Evolutionary conservation across 1,140 invertebrate genomes (phyloP).

Genomic region (Lerema accius): DNA sequence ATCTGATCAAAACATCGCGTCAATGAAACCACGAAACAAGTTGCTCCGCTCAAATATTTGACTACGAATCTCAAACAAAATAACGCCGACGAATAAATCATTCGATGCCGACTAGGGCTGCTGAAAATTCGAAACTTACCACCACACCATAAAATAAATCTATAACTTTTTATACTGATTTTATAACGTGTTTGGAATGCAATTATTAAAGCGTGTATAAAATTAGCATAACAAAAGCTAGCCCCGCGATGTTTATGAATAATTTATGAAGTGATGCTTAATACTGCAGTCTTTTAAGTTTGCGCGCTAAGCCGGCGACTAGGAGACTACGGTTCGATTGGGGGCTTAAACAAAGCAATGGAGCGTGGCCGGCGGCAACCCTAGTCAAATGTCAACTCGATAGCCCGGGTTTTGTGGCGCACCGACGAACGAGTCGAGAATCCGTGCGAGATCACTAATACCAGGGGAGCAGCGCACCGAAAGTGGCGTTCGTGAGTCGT

Average conservation of each 20-base stretch:
- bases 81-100: slow-evolving; percentile 41
- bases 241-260: slow-evolving; percentile 52
- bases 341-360: slow-evolving; percentile 30
- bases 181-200: slow-evolving; percentile 62
- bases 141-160: slow-evolving; percentile 44
- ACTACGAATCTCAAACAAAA: slow-evolving; percentile 42
- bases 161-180: slow-evolving; percentile 49
- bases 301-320: slow-evolving; percentile 18
- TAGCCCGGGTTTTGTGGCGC: slow-evolving; percentile 63
- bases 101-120: too few species aligned
- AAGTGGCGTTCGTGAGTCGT: slow-evolving; percentile 60
- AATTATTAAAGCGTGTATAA: slow-evolving; percentile 64
- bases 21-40: slow-evolving; percentile 36
- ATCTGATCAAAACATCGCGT: slow-evolving; percentile 7
- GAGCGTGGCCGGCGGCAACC: slow-evolving; percentile 40
- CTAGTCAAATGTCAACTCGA: slow-evolving; percentile 52
- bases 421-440: slow-evolving; percentile 67
- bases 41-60: slow-evolving; percentile 47
- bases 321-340: slow-evolving; percentile 24
- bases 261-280: slow-evolving; percentile 48
- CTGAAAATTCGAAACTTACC: slow-evolving; percentile 31
- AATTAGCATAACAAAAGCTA: slow-evolving; percentile 61
- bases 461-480: slow-evolving; percentile 60
- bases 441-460: slow-evolving; percentile 59
- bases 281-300: slow-evolving; percentile 22